Base-by-base conservation (phyloP, 2,797 vertebrate species). In the Anisognathus igniventris region DNA sequence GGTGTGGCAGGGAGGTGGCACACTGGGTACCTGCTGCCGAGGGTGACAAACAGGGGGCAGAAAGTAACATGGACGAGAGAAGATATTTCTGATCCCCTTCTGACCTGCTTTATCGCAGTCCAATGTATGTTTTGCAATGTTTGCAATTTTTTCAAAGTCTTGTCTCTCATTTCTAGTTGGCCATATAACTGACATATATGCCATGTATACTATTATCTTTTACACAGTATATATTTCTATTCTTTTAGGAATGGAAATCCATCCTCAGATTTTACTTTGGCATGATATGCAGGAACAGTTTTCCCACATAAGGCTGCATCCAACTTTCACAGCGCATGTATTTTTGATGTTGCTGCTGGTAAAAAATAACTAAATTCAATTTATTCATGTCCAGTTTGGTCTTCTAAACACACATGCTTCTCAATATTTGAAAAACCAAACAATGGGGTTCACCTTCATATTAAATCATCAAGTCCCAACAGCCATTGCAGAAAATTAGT, bases 41-140 rank as follows among this genome's bases (percentile, higher is more conserved):
- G 7, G 2, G 9, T 60, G 23, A 4, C 16, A 80, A 80, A 71
- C 0, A 4, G 11, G 1, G 15, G 14, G 8, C 33, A 90, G 37
- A 77, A 90, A 83, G 9, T 3, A 30, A 37, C n/a, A n/a, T 14
- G 20, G n/a, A 61, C 79, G 57, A 79, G 28, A 40, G 12, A 58
- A 15, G 10, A 18, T 14, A 18, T 58, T 83, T 74, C 33, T 62
- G 30, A 47, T 30, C 9, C 11, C 4, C 5, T 80, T 80, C 27
- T 53, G 14, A 17, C 18, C 4, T 1, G 0, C 33, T 50, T 75
- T 22, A 57, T 23, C 23, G 21, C 13, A 53, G 12, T 42, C 6
- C 13, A 51, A 27, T 12, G 3, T 12, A 21, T 2, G 6, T n/a
- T 81, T 54, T 58, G 8, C 15, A 65, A 33, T 27, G 7, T 62